Evolutionary conservation across 2,888 invertebrate genomes (phyloP), one percentile per base, ranked within the genome.

Genomic region (Idaea straminata): DNA sequence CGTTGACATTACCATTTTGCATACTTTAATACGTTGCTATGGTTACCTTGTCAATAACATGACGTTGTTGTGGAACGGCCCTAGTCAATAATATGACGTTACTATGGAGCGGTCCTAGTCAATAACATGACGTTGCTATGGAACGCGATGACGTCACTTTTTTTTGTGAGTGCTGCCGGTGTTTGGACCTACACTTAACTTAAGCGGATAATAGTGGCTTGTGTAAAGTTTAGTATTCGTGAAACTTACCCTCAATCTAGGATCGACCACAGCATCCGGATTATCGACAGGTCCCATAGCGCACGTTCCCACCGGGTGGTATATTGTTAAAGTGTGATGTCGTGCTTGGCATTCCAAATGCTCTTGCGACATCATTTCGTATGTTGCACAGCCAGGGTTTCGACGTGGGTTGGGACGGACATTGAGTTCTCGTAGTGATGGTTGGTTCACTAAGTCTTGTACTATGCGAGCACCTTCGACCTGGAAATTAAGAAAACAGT

Each of bases 261-360:
- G 87, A 84, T 97, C 95, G 0, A 97, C 96, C 0, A 97, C 97
- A 0, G 95, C 94, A 61, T 86, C 82, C 0, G 88, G 88, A 35
- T 89, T 80, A 0, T 84, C 80, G 0, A 74, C 67, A 0, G 96
- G 95, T 0, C 96, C 96, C 97, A 97, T 97, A 80, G 96, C 96
- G 69, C 96, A 96, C 0, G 97, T 97, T 7, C 97, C 96, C 0
- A 95, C 95, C 0, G 96, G 97, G 83, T 97, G 97, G 83, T 96
- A 97, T 72, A 97, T 96, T 0, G 97, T 97, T 78, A 96, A 89
- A 0, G 96, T 95, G 83, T 96, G 96, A 75, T 96, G 95, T 63
- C 95, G 89, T 0, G 95, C 96, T 76, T 95, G 94, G 74, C 98
- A 98, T 66, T 94, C 95, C 93, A 96, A 94, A 79, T 96, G 97